Evolutionary conservation across 2,113 vertebrate species (phyloP).

Genomic region (Pycnonotus jocosus): DNA sequence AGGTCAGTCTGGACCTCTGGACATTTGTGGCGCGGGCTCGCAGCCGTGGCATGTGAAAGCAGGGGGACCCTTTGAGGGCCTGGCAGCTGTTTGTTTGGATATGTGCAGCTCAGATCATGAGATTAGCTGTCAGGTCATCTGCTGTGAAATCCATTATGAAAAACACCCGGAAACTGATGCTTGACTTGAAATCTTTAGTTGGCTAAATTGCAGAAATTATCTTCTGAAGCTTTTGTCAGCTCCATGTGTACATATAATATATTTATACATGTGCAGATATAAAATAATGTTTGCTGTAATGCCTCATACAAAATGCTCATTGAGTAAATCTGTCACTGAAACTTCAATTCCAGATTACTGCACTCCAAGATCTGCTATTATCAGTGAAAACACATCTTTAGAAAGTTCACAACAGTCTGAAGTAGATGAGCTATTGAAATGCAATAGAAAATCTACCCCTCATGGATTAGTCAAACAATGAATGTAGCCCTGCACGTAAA

Average conservation of each 20-base stretch:
- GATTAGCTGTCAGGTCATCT: constrained; percentile 88
- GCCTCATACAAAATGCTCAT: constrained; percentile 59
- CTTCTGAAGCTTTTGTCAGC: constrained; percentile 62
- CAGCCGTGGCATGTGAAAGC: constrained; percentile 69
- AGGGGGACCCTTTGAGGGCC: constrained; percentile 15
- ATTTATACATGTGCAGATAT: neutral
- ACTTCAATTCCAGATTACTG: constrained; percentile 70
- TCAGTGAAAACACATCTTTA: constrained; percentile 69
- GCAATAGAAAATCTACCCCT: constrained; percentile 68
- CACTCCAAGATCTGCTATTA: constrained; percentile 65
- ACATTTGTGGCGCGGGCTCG: constrained; percentile 67
- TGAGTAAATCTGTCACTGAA: constrained; percentile 74
- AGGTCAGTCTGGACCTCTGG: constrained; percentile 86
- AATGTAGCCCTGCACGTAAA: constrained; percentile 66
- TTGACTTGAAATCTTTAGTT: constrained; percentile 67
- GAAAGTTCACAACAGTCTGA: constrained; percentile 72
- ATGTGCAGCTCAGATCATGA: constrained; percentile 72
- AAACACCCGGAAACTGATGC: constrained; percentile 65
- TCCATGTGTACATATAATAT: neutral
- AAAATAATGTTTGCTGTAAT: constrained; percentile 60
- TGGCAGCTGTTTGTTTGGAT: constrained; percentile 11
- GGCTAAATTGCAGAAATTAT: constrained; percentile 74
- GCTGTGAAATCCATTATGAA: constrained; percentile 83
- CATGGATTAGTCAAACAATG: constrained; percentile 66
- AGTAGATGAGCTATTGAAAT: constrained; percentile 72